Evolutionary conservation across 2,888 invertebrate genomes (phyloP), one percentile per base, ranked within the genome.

Genomic region (Bembecia ichneumoniformis): DNA sequence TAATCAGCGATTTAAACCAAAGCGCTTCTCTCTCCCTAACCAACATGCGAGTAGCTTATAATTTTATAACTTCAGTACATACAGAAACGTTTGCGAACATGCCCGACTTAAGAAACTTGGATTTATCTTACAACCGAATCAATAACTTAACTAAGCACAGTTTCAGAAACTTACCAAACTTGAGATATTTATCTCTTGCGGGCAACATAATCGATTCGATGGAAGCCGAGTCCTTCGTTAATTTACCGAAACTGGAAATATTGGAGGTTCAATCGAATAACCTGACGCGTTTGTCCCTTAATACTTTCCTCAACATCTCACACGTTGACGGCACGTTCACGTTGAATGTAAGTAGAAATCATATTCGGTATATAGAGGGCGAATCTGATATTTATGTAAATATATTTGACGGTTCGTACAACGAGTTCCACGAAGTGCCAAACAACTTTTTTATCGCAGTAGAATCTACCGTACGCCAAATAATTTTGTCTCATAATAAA

Each of bases 251-350:
- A 68, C 80, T 97, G 60, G 90, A 92, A 57, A 91, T 92, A 64
- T 82, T 97, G 51, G 95, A 96, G 74, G 82, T 96, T 53, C 95
- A 95, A 78, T 90, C 91, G 62, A 96, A 96, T 71, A 90, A 91
- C 60, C 79, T 96, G 48, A 90, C 90, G 16, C 88, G 90, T 55
- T 88, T 96, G 61, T 90, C 91, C 14, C 78, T 93, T 59, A 90
- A 88, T 62, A 88, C 90, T 49, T 93, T 94, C 64, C 84, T 89
- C 54, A 93, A 93, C 67, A 88, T 93, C 20, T 92, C 93, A 4
- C 88, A 89, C 55, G 77, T 88, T 3, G 90, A 90, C 55, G 81
- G 89, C 44, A 91, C 92, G 20, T 87, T 96, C 59, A 89, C 91
- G 7, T 81, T 96, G 48, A 96, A 96, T 68, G 87, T 95, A 43